These are phyloP conservation scores for Mycetomoellerius zeteki DNA, from an alignment of 1,140 invertebrate species.

Conservation along the genomic window DNA sequence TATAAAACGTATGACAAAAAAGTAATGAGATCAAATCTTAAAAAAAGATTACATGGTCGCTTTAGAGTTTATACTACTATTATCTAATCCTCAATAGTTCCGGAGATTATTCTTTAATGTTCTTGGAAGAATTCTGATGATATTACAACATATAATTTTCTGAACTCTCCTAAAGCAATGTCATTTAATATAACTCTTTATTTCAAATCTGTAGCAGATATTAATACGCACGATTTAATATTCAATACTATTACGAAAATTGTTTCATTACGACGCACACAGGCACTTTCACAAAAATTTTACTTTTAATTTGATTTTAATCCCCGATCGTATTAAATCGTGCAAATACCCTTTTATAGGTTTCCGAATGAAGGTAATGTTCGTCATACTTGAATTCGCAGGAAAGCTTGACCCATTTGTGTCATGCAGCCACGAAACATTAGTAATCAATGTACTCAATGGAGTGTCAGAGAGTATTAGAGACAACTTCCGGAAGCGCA, in stretches of 20 bases:
- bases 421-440: slow-evolving; percentile 50
- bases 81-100: not conserved
- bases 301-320: not conserved
- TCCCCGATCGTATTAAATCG: not conserved
- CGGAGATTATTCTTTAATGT: not conserved
- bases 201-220: not conserved
- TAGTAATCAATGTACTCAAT: slow-evolving; percentile 60
- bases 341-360: not conserved
- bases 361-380: slow-evolving; percentile 3
- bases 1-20: not conserved
- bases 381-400: slow-evolving; percentile 50
- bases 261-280: not conserved
- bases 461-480: slow-evolving; percentile 53
- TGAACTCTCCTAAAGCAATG: not conserved
- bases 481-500: slow-evolving; percentile 52
- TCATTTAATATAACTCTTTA: not conserved
- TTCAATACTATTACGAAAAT: not conserved
- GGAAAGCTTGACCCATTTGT: slow-evolving; percentile 59
- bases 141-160: not conserved
- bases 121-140: not conserved
- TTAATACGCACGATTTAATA: not conserved
- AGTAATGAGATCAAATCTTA: slow-evolving; percentile 12
- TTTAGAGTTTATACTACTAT: not conserved
- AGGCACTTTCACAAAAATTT: not conserved
- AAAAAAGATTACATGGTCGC: slow-evolving; percentile 11